Conservation (phyloP, 2,113 vertebrate species). For the Phyllostomus hastatus region DNA sequence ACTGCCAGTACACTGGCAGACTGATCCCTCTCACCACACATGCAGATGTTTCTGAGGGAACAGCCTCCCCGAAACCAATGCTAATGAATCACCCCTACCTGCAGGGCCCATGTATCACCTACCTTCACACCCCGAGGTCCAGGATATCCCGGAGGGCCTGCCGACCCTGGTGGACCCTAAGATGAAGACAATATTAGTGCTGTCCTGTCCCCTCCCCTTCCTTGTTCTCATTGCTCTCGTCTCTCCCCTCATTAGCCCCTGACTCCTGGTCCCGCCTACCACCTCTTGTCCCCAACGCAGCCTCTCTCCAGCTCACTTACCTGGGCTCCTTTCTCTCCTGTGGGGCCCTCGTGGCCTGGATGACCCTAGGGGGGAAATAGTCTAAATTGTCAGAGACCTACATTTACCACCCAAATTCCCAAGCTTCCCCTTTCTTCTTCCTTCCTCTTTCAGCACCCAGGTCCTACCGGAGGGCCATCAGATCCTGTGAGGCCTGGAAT, state of each 20-base stretch:
- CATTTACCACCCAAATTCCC: background rate
- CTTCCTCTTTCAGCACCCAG: accelerated
- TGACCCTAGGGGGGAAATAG: conserved; percentile 85
- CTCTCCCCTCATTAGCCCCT: background rate
- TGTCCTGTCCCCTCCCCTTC: background rate
- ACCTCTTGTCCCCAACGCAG: background rate
- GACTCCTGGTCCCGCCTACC: background rate
- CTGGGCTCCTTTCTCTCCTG: conserved; percentile 92
- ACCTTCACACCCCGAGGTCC: conserved; percentile 94
- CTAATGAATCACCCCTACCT: background rate
- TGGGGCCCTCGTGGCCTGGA: conserved; percentile 91
- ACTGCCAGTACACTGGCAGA: background rate
- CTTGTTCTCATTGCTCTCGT: accelerated
- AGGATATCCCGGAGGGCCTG: conserved; percentile 90
- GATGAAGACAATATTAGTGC: background rate
- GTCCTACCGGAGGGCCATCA: conserved; percentile 90
- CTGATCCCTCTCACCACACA: background rate
- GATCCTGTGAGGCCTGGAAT: conserved; percentile 88
- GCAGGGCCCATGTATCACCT: background rate
- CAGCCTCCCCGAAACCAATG: background rate
- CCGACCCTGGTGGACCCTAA: conserved; percentile 86
- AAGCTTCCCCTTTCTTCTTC: background rate
- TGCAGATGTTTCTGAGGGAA: background rate
- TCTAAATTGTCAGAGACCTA: background rate
- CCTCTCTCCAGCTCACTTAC: conserved; percentile 74